These are phyloP conservation scores for Calidris pygmaea DNA, from an alignment of 2,113 vertebrate genomes.

Conservation along the genomic window DNA sequence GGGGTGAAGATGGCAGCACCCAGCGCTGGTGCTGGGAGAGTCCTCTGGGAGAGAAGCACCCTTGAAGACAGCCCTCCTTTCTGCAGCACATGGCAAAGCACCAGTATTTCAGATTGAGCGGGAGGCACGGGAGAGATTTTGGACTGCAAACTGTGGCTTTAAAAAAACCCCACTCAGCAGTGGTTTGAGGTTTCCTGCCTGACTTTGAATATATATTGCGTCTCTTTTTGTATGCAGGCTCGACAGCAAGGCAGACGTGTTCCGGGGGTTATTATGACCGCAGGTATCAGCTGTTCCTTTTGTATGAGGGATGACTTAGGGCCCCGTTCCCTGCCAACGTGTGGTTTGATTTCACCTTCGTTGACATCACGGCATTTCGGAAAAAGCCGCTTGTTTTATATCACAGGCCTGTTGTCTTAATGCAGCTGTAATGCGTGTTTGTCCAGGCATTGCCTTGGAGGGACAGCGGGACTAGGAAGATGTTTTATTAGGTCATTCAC, in stretches of 20 bases:
- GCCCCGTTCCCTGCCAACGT: background rate
- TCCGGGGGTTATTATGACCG: background rate
- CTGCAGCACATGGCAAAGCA: background rate
- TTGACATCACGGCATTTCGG: background rate
- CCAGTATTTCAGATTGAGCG: background rate
- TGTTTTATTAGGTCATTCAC: constrained; percentile 40
- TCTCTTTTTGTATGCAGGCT: background rate
- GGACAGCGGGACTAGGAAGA: constrained; percentile 8
- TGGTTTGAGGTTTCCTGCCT: constrained; percentile 1
- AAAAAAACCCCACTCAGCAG: background rate
- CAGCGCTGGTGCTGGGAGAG: background rate
- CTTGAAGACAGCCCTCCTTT: background rate
- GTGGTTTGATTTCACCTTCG: background rate
- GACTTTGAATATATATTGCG: background rate
- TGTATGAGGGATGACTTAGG: background rate
- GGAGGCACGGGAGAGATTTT: background rate
- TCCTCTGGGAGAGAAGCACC: background rate
- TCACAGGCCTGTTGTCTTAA: constrained; percentile 5
- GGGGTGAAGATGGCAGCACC: background rate
- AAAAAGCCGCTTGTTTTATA: background rate
- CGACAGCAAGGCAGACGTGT: background rate
- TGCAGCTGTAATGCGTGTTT: constrained; percentile 11
- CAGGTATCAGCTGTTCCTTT: background rate
- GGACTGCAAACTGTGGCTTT: constrained; percentile 9
- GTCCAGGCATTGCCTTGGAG: constrained; percentile 8